Conservation (phyloP, 2,113 vertebrate species). For the Prunella himalayana region DNA sequence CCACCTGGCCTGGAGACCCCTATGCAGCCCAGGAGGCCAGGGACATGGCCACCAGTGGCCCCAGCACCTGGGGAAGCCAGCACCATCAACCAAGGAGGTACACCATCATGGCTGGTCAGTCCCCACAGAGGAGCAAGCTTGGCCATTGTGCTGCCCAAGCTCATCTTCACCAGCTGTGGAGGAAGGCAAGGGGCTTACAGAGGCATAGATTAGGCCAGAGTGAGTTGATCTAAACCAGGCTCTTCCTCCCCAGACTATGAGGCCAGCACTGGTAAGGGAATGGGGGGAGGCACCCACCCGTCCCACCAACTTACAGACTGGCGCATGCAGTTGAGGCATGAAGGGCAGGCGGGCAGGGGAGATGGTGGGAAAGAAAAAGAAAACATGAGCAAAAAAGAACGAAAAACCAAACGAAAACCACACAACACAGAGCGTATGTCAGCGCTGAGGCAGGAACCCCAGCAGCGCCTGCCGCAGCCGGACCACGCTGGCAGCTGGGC, state of each 20-base stretch:
- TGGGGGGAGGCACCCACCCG: neutral
- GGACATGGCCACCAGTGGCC: neutral
- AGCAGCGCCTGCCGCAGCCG: fast-evolving
- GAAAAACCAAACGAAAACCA: slow-evolving; percentile 31
- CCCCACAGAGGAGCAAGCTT: neutral
- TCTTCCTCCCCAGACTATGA: neutral
- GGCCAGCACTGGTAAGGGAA: neutral
- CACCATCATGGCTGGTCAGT: neutral
- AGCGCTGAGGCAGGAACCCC: neutral
- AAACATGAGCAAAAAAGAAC: slow-evolving; percentile 51
- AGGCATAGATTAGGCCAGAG: slow-evolving; percentile 3
- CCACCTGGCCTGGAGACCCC: neutral
- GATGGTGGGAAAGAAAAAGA: slow-evolving; percentile 64
- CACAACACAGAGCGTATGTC: neutral
- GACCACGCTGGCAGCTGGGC: fast-evolving
- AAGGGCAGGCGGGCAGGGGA: slow-evolving; percentile 68
- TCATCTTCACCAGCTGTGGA: slow-evolving; percentile 3
- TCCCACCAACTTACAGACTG: slow-evolving; percentile 91
- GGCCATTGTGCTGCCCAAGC: neutral
- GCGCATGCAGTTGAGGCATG: slow-evolving; percentile 73
- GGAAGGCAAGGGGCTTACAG: neutral
- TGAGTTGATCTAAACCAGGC: neutral
- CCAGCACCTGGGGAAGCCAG: neutral
- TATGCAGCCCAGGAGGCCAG: fast-evolving
- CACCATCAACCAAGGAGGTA: neutral